A percentile compares a stretch with the other conserved stretches of the same genome.
phyloP scores from a whole-genome alignment of 2,797 vertebrate genomes.

The Helicolenus hilgendorfi region DNA sequence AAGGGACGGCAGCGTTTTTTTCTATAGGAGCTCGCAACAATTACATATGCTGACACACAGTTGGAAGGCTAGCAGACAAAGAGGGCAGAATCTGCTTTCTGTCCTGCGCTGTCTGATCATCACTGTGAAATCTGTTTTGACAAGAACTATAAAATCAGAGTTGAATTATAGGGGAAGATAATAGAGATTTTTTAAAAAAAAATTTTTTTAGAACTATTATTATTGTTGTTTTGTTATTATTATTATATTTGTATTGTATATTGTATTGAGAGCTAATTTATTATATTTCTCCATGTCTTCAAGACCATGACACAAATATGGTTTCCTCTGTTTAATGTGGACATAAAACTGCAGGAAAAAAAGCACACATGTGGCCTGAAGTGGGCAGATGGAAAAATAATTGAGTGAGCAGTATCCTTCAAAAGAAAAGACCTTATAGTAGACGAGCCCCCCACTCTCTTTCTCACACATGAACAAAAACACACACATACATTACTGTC shows the following conservation, averaged over 20 bases:
- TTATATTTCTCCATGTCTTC: conserved; percentile 70
- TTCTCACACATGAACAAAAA: conserved; percentile 19
- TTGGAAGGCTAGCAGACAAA: conserved; percentile 89
- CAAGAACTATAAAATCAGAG: conserved; percentile 46
- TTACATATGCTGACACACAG: conserved; percentile 90
- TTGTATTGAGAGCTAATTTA: conserved; percentile 16
- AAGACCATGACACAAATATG: conserved; percentile 71
- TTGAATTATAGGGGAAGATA: neutral
- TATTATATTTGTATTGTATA: conserved; percentile 26
- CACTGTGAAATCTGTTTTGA: conserved; percentile 63
- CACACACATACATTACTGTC: conserved; percentile 66
- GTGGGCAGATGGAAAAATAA: conserved; percentile 85
- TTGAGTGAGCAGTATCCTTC: conserved; percentile 70
- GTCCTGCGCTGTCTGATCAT: conserved; percentile 62
- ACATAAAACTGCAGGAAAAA: conserved; percentile 74
- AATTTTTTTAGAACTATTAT: neutral
- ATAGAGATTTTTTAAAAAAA: neutral
- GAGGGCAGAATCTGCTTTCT: conserved; percentile 79
- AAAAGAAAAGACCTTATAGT: conserved; percentile 64
- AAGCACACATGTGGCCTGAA: conserved; percentile 69
- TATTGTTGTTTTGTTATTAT: neutral
- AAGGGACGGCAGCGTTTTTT: conserved; percentile 91
- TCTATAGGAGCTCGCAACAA: conserved; percentile 90
- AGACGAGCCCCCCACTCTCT: conserved; percentile 32
- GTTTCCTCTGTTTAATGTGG: conserved; percentile 76